Base-by-base conservation (phyloP, 2,888 invertebrate species). In the Harpalus rubripes region DNA sequence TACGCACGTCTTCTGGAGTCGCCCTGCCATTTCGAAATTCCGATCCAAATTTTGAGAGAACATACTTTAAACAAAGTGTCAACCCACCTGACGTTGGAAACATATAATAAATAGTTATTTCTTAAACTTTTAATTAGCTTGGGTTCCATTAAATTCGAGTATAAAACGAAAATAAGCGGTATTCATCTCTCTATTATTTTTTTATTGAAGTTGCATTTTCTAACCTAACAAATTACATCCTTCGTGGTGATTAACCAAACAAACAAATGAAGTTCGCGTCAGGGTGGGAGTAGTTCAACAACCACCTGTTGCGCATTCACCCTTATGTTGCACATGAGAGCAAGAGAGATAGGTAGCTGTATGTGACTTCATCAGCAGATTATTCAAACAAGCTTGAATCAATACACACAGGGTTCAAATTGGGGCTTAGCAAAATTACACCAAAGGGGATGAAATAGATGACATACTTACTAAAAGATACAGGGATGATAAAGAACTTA, bases 341-440 rank as follows among this genome's bases (percentile, higher is more conserved):
- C 63, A 22, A 63, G 63, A 22, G 63, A 63, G 63, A 63, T 7
- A 18, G 26, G 18, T 16, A 32, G 6, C 59, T 18, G 63, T 63
- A 22, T 26, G 63, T 63, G 63, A 63, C 63, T 63, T 63, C 63
- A 63, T 63, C 63, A 63, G 12, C 18, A 22, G 63, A 63, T 63
- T 63, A 63, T 63, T 63, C 63, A 63, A 63, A 63, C 63, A 63
- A 63, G 63, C 63, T 26, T 63, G 8, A 63, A 63, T 63, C 63
- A 63, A 63, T 63, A 63, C 63, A 63, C 18, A 63, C 63, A 63
- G 26, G 63, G 18, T 61, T 61, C 61, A 18, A 10, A 10, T 6
- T 7, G 7, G 61, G 61, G 44, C 44, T 52, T 52, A 52, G 44
- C 10, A 12, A 52, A 52, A 52, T 52, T 52, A 52, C 2, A 52